Percentiles rank a stretch among this genome's conserved stretches.
Conservation (phyloP, 2,113 vertebrate species). For the Myodes glareolus region DNA sequence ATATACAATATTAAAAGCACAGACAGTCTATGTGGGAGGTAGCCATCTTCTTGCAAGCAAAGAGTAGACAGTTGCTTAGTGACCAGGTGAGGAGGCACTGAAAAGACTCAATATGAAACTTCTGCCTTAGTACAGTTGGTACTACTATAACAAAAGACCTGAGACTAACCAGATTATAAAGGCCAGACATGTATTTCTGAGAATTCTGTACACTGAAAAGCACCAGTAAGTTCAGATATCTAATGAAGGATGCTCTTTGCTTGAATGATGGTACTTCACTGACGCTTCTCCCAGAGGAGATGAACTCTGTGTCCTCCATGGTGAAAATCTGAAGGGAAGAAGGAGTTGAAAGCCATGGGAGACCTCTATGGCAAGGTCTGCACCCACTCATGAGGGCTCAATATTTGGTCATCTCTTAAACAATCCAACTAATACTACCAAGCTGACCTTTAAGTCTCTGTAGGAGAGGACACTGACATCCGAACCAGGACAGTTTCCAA, state of each 20-base stretch:
- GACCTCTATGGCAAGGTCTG: background rate
- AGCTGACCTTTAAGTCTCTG: background rate
- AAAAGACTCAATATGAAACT: background rate
- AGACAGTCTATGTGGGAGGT: background rate
- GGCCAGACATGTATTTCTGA: background rate
- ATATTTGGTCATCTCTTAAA: background rate
- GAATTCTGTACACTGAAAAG: background rate
- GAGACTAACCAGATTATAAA: background rate
- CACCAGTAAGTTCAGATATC: background rate
- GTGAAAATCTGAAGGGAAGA: background rate
- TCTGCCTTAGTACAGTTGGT: background rate
- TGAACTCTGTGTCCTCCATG: background rate
- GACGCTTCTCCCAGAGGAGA: background rate
- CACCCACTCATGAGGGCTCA: background rate
- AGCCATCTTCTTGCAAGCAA: background rate
- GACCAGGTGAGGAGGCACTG: background rate
- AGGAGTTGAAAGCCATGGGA: background rate
- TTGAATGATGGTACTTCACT: background rate
- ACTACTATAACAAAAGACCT: background rate
- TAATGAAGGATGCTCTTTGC: background rate
- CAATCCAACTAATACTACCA: background rate
- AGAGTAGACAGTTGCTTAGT: background rate
- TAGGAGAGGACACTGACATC: background rate
- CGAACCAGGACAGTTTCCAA: background rate
- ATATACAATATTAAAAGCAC: background rate